A percentile compares a stretch with the other conserved stretches of the same genome.
Conservation (phyloP, 2,797 vertebrate species). For the Arremon aurantiirostris region DNA sequence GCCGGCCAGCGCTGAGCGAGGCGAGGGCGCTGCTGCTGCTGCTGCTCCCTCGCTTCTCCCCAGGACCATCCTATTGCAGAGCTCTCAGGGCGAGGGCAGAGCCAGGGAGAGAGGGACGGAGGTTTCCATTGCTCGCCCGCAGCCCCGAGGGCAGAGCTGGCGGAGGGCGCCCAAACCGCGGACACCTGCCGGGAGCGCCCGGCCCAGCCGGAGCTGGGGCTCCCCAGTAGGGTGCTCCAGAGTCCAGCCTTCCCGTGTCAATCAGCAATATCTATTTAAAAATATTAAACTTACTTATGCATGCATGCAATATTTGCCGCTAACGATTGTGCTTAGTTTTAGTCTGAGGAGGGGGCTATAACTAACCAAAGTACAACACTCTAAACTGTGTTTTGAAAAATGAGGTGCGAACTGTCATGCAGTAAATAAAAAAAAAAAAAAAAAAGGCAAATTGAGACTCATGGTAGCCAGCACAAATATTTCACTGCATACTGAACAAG, state of each 20-base stretch:
- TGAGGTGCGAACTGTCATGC: neutral
- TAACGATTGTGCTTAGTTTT: neutral
- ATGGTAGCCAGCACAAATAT: neutral
- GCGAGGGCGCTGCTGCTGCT: neutral
- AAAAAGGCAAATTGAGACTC: neutral
- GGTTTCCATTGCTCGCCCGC: no score
- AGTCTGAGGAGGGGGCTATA: neutral
- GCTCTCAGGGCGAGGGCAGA: neutral
- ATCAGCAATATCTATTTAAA: fast-evolving
- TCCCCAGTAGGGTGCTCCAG: neutral
- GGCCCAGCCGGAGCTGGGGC: neutral
- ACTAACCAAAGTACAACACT: neutral
- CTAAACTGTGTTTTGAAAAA: neutral
- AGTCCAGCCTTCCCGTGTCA: no score
- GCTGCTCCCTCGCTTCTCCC: neutral
- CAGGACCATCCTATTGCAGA: fast-evolving
- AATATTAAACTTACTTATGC: neutral
- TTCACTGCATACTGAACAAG: neutral
- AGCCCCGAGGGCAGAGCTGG: neutral
- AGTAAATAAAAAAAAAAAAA: neutral
- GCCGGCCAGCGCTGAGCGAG: fast-evolving
- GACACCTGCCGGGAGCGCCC: neutral
- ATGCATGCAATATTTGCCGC: fast-evolving
- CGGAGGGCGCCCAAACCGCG: fast-evolving
- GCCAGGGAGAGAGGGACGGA: fast-evolving